Conservation (phyloP, 2,888 invertebrate species). For the Erebia epiphron region DNA sequence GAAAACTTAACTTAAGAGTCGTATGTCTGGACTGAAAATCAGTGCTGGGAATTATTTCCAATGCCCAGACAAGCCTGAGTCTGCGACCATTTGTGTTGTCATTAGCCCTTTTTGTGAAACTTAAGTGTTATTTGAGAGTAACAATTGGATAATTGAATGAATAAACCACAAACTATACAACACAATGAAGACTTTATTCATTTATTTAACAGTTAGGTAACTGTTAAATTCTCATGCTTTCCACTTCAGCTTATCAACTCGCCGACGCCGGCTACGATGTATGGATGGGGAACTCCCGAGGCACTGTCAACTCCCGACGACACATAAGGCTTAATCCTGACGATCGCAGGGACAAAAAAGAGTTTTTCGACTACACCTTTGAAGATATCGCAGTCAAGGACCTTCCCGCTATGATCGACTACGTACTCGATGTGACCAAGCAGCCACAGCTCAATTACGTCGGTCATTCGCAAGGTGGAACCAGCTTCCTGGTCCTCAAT, state of each 20-base stretch:
- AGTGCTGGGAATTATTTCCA: too few relatives aligned
- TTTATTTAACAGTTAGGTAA: too few relatives aligned
- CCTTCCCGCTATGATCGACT: conserved; percentile 66
- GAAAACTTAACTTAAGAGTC: too few relatives aligned
- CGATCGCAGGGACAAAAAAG: conserved; percentile 41
- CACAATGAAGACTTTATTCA: too few relatives aligned
- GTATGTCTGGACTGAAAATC: too few relatives aligned
- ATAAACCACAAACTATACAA: too few relatives aligned
- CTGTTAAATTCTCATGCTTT: not conserved
- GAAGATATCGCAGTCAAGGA: conserved; percentile 67
- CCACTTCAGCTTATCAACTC: conserved; percentile 84
- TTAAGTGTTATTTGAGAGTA: too few relatives aligned
- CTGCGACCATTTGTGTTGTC: too few relatives aligned
- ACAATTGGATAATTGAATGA: too few relatives aligned
- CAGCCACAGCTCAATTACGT: conserved; percentile 62
- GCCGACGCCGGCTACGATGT: conserved; percentile 87
- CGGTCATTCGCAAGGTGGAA: conserved; percentile 74
- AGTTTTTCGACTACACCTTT: conserved; percentile 66
- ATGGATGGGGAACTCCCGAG: conserved; percentile 93
- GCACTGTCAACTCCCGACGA: conserved; percentile 86
- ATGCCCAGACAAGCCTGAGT: too few relatives aligned
- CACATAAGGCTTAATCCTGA: conserved; percentile 74
- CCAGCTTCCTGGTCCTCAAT: conserved; percentile 57
- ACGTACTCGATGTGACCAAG: conserved; percentile 53
- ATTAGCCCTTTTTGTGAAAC: too few relatives aligned